These are phyloP conservation scores for Ectropis grisescens DNA, from an alignment of 1,140 invertebrate species.

Conservation along the genomic window DNA sequence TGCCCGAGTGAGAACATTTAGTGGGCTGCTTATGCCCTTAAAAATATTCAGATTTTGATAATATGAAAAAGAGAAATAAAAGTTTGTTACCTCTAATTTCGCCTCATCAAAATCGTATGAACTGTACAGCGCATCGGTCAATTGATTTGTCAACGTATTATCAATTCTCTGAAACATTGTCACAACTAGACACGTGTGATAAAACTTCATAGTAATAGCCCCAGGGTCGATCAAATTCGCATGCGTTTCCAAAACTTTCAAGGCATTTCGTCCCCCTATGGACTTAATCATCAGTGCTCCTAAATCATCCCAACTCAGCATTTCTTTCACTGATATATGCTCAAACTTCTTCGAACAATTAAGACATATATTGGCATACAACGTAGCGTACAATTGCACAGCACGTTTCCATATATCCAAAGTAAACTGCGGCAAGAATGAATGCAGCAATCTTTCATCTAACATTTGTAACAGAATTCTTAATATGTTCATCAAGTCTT, in stretches of 20 bases:
- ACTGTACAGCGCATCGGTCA: slow-evolving; percentile 57
- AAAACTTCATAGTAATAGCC: slow-evolving; percentile 57
- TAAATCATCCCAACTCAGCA: slow-evolving; percentile 60
- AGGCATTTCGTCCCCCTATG: slow-evolving; percentile 55
- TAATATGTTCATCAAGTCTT: slow-evolving; percentile 59
- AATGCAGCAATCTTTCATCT: slow-evolving; percentile 58
- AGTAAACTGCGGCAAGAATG: slow-evolving; percentile 61
- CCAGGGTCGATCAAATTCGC: slow-evolving; percentile 44
- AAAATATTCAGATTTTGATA: too few relatives aligned
- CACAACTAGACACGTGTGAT: slow-evolving; percentile 52
- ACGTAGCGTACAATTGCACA: slow-evolving; percentile 49
- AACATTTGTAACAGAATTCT: slow-evolving; percentile 63
- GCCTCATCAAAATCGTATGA: slow-evolving; percentile 52
- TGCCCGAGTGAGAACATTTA: too few relatives aligned
- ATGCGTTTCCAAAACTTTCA: slow-evolving; percentile 49
- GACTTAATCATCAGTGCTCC: slow-evolving; percentile 61
- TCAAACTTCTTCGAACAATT: slow-evolving; percentile 65
- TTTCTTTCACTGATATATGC: slow-evolving; percentile 49
- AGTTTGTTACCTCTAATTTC: slow-evolving; percentile 50
- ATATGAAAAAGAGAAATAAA: too few relatives aligned
- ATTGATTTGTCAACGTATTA: slow-evolving; percentile 28
- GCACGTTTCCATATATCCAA: slow-evolving; percentile 58
- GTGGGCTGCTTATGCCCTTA: too few relatives aligned
- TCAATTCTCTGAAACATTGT: slow-evolving; percentile 59
- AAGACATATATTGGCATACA: slow-evolving; percentile 58